These are phyloP conservation scores for Spilarctia lutea DNA, from an alignment of 2,888 invertebrate genomes.

Conservation along the genomic window DNA sequence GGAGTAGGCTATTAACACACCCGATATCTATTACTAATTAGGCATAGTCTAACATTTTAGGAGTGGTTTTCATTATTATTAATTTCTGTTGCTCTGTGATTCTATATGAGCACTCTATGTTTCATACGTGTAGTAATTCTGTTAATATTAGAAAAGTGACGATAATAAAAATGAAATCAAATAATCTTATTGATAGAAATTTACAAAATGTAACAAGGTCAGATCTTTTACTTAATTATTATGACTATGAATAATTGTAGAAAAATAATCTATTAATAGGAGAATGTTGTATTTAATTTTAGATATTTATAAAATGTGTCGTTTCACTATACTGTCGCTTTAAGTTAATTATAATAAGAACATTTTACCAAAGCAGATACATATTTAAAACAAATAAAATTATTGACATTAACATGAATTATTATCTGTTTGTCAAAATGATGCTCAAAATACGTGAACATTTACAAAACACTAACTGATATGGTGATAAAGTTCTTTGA, in stretches of 20 bases:
- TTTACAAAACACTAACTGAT: no score
- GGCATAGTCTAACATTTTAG: slow-evolving; percentile 10
- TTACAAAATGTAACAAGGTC: neutral
- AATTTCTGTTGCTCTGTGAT: neutral
- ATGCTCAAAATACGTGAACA: no score
- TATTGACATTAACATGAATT: no score
- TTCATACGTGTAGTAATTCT: neutral
- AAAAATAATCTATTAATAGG: neutral
- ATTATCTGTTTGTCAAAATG: no score
- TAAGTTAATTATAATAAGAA: no score
- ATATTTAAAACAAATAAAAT: no score
- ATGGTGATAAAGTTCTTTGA: neutral
- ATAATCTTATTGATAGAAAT: neutral
- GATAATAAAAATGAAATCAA: neutral
- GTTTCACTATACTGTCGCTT: no score
- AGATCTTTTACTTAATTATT: no score
- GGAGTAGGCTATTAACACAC: slow-evolving; percentile 29
- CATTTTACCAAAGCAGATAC: no score
- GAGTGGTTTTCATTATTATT: slow-evolving; percentile 1
- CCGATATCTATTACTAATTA: slow-evolving; percentile 26
- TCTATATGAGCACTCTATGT: no score
- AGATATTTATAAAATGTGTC: no score
- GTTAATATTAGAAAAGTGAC: neutral
- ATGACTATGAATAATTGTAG: neutral
- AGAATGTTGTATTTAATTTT: no score